These are phyloP conservation scores for Andricus grossulariae DNA, from an alignment of 1,140 invertebrate species.

Conservation along the genomic window DNA sequence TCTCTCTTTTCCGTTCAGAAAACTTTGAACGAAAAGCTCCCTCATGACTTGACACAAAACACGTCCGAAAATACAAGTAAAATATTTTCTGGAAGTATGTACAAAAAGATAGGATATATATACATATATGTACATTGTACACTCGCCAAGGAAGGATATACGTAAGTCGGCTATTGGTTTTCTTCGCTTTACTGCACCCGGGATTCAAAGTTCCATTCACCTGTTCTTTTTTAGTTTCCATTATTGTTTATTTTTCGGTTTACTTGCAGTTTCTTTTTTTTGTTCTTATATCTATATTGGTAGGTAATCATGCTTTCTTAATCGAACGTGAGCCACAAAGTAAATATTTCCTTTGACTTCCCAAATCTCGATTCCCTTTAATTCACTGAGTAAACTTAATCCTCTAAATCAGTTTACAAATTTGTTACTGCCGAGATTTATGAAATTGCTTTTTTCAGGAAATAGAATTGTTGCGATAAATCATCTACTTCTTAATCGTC, in stretches of 20 bases:
- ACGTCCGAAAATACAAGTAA: background rate
- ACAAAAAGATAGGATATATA: background rate
- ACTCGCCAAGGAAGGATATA: no score
- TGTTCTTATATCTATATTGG: background rate
- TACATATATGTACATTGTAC: background rate
- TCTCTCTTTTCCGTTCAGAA: background rate
- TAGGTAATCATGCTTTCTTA: slow-evolving; percentile 1
- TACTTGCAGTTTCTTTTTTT: background rate
- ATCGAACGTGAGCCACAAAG: background rate
- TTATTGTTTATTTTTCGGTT: slow-evolving; percentile 14
- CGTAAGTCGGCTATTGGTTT: background rate
- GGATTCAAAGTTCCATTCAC: slow-evolving; percentile 9
- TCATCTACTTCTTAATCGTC: no score
- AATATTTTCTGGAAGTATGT: slow-evolving; percentile 13
- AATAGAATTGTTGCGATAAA: no score
- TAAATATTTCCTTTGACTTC: no score
- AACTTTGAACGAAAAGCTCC: slow-evolving; percentile 22
- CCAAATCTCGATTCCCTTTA: no score
- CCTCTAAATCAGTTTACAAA: no score
- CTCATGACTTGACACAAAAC: slow-evolving; percentile 19
- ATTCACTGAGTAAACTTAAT: no score
- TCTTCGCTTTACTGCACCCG: background rate
- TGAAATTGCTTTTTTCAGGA: no score
- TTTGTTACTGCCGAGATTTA: no score
- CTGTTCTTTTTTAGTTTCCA: background rate